Evolutionary conservation across 2,113 vertebrate genomes (phyloP), one percentile per base, ranked within the genome.

Genomic region (Peromyscus californicus): DNA sequence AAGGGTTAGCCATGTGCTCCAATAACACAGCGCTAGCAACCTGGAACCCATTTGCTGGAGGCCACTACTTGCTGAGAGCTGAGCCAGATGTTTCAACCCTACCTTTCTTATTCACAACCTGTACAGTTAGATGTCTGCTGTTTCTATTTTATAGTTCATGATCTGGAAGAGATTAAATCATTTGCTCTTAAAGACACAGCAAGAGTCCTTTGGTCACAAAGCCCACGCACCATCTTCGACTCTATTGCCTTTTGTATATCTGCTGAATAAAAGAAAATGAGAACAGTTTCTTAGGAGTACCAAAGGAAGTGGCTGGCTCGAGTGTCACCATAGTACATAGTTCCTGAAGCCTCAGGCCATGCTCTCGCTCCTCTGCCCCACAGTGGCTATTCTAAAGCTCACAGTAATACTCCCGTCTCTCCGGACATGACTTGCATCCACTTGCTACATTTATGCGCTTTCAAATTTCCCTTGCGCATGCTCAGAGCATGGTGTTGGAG

Each of bases 401-500:
- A 24, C 48, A 4, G 22, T 65, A 69, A 83, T 33, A 24, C 74
- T 79, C 95, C 87, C 57, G 80, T 76, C 63, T 75, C 70, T 91
- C 90, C 42, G 79, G 76, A 89, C 92, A 89, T 92, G 96, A 96
- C 92, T 86, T 92, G 94, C 91, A 97, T 75, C 42, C 1, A 1
- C 76, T 85, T 82, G 45, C 59, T 90, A 82, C 79, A 89, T 92
- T 98, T 97, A 91, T 70, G 45, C 69, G 95, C 96, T 83, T 96
- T 93, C 67, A 97, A 90, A 80, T 95, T 97, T 96, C 96, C 88
- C 67, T 96, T 96, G 72, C 76, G 93, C 96, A 90, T 95, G 91
- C 93, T 97, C 92, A 84, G 95, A 96, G 75, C 96, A 95, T 96
- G 89, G 31, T 88, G 86, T 86, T 96, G 89, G 95, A 97, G 93